phyloP scores from a whole-genome alignment of 2,888 invertebrate species.

The Yponomeuta malinellus region DNA sequence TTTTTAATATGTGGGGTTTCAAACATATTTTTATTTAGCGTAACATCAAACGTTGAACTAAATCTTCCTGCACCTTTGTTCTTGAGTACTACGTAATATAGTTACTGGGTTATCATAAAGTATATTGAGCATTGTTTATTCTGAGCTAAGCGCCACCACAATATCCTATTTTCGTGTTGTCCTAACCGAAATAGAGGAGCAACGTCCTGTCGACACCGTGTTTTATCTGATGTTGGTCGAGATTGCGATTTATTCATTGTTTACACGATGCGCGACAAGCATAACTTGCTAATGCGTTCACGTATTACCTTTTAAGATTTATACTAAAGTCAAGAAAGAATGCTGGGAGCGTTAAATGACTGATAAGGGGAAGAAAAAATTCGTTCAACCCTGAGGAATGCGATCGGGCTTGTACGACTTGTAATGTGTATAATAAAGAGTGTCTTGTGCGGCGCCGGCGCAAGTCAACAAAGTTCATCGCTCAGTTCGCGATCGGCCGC shows the following conservation, averaged over 20 bases:
- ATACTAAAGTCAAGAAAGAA: not conserved
- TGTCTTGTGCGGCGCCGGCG: constrained; percentile 8
- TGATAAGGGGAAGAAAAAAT: constrained; percentile 51
- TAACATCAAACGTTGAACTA: too few relatives aligned
- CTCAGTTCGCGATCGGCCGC: constrained; percentile 51
- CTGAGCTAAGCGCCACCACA: not conserved
- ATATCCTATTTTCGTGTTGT: constrained; percentile 35
- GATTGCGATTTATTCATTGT: constrained; percentile 4
- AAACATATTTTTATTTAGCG: constrained; percentile 23
- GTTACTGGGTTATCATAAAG: too few relatives aligned
- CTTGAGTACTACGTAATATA: not conserved
- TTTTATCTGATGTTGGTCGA: constrained; percentile 14
- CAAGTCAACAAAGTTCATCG: constrained; percentile 17
- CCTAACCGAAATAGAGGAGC: constrained; percentile 55
- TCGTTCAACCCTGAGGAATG: constrained; percentile 51
- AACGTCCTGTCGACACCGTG: constrained; percentile 38
- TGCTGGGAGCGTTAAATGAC: constrained; percentile 34
- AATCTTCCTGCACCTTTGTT: not conserved
- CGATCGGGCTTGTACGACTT: constrained; percentile 27
- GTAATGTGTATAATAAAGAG: not conserved
- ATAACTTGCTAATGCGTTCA: not conserved
- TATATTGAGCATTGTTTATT: not conserved
- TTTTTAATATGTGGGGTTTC: constrained; percentile 35
- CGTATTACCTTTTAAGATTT: not conserved
- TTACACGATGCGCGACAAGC: constrained; percentile 1